Conservation (phyloP, 64 coral and sea anemone species). For the Catalaphyllia jardinei region DNA sequence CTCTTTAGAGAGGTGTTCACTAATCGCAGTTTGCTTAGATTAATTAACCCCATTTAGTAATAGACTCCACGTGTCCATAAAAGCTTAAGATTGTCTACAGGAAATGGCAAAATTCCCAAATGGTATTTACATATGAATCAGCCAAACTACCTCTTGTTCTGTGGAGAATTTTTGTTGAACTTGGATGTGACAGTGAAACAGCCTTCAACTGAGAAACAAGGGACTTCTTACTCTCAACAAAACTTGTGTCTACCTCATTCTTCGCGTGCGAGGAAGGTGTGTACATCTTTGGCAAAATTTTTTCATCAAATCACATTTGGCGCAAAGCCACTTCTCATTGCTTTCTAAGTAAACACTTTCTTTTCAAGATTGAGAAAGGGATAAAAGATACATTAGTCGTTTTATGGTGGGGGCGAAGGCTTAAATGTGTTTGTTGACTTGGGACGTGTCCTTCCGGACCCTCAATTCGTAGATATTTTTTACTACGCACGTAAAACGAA, state of each 20-base stretch:
- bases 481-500: background rate
- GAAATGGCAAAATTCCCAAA: conserved; percentile 54
- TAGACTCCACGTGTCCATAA: conserved; percentile 50
- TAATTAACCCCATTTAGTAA: conserved; percentile 40
- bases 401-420: conserved; percentile 45
- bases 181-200: background rate
- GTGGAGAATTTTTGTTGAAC: background rate
- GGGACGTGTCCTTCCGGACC: conserved; percentile 26
- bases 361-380: conserved; percentile 25
- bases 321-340: background rate
- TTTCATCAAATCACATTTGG: conserved; percentile 9
- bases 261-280: background rate
- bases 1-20: conserved; percentile 5
- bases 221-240: too few species aligned
- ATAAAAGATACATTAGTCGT: conserved; percentile 58
- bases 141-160: background rate
- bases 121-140: conserved; percentile 48
- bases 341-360: conserved; percentile 50
- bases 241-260: background rate
- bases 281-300: background rate
- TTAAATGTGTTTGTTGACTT: conserved; percentile 34
- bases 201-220: background rate
- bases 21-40: conserved; percentile 38
- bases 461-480: background rate
- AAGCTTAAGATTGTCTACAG: conserved; percentile 36